Percentiles rank a stretch among this genome's conserved stretches.
phyloP scores from a whole-genome alignment of 2,797 vertebrate genomes.

The Platyrinchus mystaceus region DNA sequence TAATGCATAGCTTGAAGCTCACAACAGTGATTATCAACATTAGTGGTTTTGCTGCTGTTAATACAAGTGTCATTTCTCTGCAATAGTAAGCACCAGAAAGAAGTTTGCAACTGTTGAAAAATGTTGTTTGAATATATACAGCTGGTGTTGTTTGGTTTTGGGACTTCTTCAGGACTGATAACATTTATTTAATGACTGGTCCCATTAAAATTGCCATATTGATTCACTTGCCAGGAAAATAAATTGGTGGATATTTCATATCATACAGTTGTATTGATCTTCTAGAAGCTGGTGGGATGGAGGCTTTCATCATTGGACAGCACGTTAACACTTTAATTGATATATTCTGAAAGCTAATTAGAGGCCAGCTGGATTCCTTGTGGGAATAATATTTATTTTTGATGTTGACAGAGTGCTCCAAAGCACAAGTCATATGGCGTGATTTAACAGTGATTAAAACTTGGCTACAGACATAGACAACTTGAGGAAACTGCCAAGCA shows the following conservation, averaged over 20 bases:
- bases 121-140: not conserved
- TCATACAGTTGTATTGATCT: constrained; percentile 21
- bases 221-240: constrained; percentile 60
- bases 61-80: not conserved
- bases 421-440: constrained; percentile 13
- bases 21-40: not conserved
- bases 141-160: not conserved
- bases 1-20: not conserved
- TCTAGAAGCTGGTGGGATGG: not conserved
- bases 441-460: constrained; percentile 58
- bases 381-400: constrained; percentile 42
- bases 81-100: not conserved
- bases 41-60: not conserved
- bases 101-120: constrained; percentile 3
- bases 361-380: constrained; percentile 32
- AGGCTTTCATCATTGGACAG: constrained; percentile 14
- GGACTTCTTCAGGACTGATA: constrained; percentile 2
- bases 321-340: constrained; percentile 52
- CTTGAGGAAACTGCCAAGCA: constrained; percentile 1
- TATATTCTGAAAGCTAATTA: constrained; percentile 55
- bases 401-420: constrained; percentile 32
- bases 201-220: constrained; percentile 40
- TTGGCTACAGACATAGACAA: not conserved
- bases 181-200: constrained; percentile 30
- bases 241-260: constrained; percentile 28